These are phyloP conservation scores for Tenualosa ilisha DNA, from an alignment of 2,797 vertebrate genomes.

Conservation along the genomic window DNA sequence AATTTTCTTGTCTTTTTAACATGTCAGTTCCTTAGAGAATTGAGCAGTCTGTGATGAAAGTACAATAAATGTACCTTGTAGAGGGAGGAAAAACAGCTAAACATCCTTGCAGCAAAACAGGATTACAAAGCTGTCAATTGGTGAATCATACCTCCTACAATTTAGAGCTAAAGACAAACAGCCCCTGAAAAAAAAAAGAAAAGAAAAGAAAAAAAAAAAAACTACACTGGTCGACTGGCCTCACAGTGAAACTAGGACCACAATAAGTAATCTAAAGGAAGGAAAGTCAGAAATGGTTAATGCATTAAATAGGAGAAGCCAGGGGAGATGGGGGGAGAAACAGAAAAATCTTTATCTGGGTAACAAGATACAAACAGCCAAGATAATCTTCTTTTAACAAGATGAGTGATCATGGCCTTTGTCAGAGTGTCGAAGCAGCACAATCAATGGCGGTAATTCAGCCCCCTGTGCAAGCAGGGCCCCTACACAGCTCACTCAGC, in stretches of 20 bases:
- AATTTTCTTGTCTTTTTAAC: background rate
- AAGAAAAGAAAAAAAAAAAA: background rate
- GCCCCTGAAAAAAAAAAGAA: background rate
- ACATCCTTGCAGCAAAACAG: background rate
- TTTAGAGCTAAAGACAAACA: background rate
- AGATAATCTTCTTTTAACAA: constrained; percentile 78
- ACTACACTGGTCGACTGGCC: background rate
- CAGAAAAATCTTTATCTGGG: constrained; percentile 67
- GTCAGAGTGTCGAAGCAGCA: constrained; percentile 65
- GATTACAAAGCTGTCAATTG: background rate
- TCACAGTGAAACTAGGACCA: background rate
- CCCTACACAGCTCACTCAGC: constrained; percentile 34
- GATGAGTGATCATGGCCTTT: constrained; percentile 77
- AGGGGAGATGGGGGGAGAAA: constrained; percentile 26
- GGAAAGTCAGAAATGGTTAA: constrained; percentile 46
- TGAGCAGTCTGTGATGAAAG: background rate
- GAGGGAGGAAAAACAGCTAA: background rate
- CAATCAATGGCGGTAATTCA: constrained; percentile 79
- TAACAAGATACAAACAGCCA: constrained; percentile 77
- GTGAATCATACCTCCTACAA: constrained; percentile 6
- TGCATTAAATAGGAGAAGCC: constrained; percentile 62
- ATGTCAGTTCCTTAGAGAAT: background rate
- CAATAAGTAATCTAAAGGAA: background rate
- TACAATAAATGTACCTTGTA: background rate
- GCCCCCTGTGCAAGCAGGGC: constrained; percentile 49